Conservation (phyloP, 2,888 invertebrate genomes). For the Torymus texanus region DNA sequence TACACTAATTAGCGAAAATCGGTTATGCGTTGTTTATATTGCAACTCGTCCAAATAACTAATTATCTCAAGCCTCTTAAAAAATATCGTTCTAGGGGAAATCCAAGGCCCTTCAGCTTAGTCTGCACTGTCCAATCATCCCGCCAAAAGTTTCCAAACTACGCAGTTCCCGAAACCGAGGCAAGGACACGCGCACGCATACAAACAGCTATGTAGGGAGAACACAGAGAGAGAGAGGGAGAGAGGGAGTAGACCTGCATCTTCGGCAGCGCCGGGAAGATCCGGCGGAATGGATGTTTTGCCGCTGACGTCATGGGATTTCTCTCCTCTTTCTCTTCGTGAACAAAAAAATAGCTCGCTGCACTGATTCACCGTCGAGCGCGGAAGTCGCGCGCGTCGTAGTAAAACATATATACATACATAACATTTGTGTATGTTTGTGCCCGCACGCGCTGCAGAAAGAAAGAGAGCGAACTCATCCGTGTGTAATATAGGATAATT, state of each 20-base stretch:
- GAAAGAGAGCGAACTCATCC: not conserved
- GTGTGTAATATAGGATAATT: conserved; percentile 42
- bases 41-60: too few species aligned
- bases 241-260: conserved; percentile 13
- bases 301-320: conserved; percentile 40
- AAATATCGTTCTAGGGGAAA: too few species aligned
- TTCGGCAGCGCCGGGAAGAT: not conserved
- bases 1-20: too few species aligned
- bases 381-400: not conserved
- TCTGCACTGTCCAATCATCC: too few species aligned
- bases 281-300: conserved; percentile 27
- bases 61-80: too few species aligned
- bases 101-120: too few species aligned
- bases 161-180: conserved; percentile 34
- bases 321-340: not conserved
- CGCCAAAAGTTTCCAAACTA: too few species aligned
- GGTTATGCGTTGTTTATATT: too few species aligned
- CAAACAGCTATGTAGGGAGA: too few species aligned
- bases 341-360: conserved; percentile 11
- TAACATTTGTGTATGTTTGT: not conserved
- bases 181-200: conserved; percentile 20
- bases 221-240: too few species aligned
- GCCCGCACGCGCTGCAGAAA: not conserved
- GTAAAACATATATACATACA: not conserved
- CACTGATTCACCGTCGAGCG: conserved; percentile 27